phyloP scores from a whole-genome alignment of 2,797 vertebrate species.

The Mallotus villosus region DNA sequence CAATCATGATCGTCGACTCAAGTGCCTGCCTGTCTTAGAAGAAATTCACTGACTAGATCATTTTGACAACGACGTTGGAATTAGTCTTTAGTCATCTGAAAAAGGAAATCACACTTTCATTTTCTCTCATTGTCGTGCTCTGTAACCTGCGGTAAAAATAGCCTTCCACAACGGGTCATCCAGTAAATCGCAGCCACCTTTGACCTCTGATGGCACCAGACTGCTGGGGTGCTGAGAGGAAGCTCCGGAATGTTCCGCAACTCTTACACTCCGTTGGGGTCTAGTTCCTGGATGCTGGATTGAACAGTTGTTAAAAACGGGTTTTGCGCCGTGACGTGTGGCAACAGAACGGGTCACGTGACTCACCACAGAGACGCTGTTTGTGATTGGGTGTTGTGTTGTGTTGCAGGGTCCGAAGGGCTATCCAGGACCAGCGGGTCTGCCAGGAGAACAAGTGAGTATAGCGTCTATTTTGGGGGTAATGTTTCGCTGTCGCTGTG shows the following conservation, averaged over 20 bases:
- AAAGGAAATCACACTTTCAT: background rate
- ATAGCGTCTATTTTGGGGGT: background rate
- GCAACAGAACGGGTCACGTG: no score
- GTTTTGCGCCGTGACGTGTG: background rate
- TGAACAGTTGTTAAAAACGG: background rate
- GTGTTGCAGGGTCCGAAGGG: constrained; percentile 79
- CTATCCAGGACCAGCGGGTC: constrained; percentile 73
- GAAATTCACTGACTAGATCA: background rate
- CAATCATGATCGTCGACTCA: background rate
- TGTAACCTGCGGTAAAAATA: constrained; percentile 19
- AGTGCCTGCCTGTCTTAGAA: background rate
- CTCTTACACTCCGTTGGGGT: constrained; percentile 5
- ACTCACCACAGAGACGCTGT: background rate
- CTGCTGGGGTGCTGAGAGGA: constrained; percentile 17
- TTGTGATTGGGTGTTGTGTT: constrained; percentile 23
- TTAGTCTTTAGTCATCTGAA: background rate
- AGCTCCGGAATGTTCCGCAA: constrained; percentile 29
- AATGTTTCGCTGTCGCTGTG: background rate
- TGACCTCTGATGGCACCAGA: constrained; percentile 19
- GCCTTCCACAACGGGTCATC: constrained; percentile 1
- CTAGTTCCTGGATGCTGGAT: constrained; percentile 5
- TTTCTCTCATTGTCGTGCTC: no score
- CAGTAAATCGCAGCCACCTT: constrained; percentile 30
- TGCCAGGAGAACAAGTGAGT: constrained; percentile 79
- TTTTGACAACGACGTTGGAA: background rate